Percentiles rank a stretch among this genome's conserved stretches.
phyloP scores from a whole-genome alignment of 2,888 invertebrate species.

The Fabriciana adippe region DNA sequence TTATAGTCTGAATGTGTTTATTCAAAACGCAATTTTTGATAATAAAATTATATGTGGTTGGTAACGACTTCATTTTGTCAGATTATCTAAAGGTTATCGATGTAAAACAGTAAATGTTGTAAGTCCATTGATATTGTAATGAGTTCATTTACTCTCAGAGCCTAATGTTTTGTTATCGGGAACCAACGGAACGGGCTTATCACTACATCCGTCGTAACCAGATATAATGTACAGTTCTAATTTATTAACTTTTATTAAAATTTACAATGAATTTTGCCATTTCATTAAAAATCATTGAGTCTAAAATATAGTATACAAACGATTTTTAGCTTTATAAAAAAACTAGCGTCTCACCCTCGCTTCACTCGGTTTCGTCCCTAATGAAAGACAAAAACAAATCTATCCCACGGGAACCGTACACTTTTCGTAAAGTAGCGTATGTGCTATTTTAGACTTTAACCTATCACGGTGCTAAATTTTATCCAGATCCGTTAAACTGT shows the following conservation, averaged over 20 bases:
- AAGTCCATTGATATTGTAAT: conserved; percentile 52
- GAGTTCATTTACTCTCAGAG: conserved; percentile 69
- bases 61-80: conserved; percentile 41
- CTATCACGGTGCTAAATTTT: no score
- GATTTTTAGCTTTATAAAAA: no score
- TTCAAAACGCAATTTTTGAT: conserved; percentile 10
- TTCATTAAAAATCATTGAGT: neutral
- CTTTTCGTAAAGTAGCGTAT: no score
- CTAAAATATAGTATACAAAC: neutral
- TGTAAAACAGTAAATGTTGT: conserved; percentile 45
- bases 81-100: conserved; percentile 65
- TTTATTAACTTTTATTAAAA: conserved; percentile 36
- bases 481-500: no score
- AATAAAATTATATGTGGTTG: neutral
- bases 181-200: conserved; percentile 71
- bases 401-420: no score
- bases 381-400: no score
- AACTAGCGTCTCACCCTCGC: no score
- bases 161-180: conserved; percentile 68
- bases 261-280: conserved; percentile 20
- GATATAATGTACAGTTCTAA: conserved; percentile 44
- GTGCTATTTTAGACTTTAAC: no score
- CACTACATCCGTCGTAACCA: conserved; percentile 63
- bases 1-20: neutral
- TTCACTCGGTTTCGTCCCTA: no score